Evolutionary conservation across 2,888 invertebrate genomes (phyloP), one percentile per base, ranked within the genome.

Genomic region (Platycnemis pennipes): DNA sequence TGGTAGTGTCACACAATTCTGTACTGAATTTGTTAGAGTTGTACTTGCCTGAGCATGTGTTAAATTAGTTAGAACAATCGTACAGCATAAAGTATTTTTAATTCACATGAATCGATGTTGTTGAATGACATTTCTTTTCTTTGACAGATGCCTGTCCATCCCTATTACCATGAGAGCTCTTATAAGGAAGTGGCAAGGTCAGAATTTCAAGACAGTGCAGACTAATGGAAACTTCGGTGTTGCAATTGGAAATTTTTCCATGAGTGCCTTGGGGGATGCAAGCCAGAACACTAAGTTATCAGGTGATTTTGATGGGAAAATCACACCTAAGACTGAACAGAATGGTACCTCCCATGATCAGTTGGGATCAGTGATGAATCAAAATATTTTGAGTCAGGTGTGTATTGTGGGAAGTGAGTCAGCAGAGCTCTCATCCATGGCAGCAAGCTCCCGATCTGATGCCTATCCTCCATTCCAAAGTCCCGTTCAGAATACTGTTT

Each of bases 101-200:
- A n/a, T n/a, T n/a, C n/a, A n/a, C n/a, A n/a, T n/a, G n/a, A n/a
- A n/a, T n/a, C n/a, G n/a, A n/a, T n/a, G n/a, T n/a, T n/a, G n/a
- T n/a, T n/a, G n/a, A n/a, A n/a, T n/a, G n/a, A n/a, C n/a, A n/a
- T n/a, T n/a, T n/a, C n/a, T n/a, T n/a, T n/a, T n/a, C 94, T 95
- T 89, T 96, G 96, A 37, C 96, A 97, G 97, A 96, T 98, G 98
- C 95, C 97, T 99, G 95, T 99, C 99, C n/a, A 98, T 99, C 96
- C 99, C 99, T 2, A 97, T 99, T 94, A 99, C 99, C 11, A 97
- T 99, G 96, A 97, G 99, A 95, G 98, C 99, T 2, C 97, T 99
- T 2, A 97, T 99, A n/a, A 98, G 98, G 96, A 97, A 98, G 94
- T 99, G 99, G 98, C 98, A 98, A 95, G 97, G 98, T 19, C 98